Evolutionary conservation across 2,888 invertebrate genomes (phyloP).

Genomic region (Tipula helvola): DNA sequence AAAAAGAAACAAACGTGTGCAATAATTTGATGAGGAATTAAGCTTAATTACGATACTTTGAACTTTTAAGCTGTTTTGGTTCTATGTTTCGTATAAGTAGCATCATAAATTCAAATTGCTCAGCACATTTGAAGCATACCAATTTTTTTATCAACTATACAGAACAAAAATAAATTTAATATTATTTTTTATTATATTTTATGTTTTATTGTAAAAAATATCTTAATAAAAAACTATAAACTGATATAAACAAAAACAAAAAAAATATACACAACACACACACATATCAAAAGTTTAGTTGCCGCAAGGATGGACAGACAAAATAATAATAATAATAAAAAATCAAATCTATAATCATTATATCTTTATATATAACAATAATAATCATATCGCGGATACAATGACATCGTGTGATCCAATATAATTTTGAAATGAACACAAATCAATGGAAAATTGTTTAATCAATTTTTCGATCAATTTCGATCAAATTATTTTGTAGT

Average conservation of each 20-base stretch:
- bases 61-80: background rate
- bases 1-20: too few species aligned
- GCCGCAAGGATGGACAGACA: background rate
- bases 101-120: background rate
- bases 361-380: background rate
- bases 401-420: background rate
- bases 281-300: background rate
- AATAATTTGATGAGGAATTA: background rate
- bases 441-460: too few species aligned
- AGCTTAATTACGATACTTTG: background rate
- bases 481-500: too few species aligned
- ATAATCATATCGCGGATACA: background rate
- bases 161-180: background rate
- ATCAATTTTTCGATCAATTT: too few species aligned
- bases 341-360: background rate
- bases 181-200: background rate
- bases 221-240: background rate
- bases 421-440: background rate
- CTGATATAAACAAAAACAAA: background rate
- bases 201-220: background rate
- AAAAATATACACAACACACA: background rate
- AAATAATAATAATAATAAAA: background rate
- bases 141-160: background rate
- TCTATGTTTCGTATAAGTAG: background rate
- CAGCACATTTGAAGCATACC: background rate